These are phyloP conservation scores for Aldabrachelys gigantea DNA, from an alignment of 2,113 vertebrate species.

Conservation along the genomic window DNA sequence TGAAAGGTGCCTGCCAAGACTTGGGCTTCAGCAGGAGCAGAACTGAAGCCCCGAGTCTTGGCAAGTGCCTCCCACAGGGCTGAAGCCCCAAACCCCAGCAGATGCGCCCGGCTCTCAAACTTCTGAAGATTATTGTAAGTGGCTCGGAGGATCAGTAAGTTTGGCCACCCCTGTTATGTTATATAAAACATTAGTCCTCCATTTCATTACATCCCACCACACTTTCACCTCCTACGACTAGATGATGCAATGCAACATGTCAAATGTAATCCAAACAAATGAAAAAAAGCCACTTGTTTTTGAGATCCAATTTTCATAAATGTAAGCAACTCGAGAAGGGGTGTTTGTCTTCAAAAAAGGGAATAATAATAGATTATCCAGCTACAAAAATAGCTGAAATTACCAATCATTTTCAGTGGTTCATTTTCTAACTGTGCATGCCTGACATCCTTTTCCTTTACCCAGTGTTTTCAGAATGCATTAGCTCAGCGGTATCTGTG, in stretches of 20 bases:
- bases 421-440: constrained; percentile 29
- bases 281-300: background rate
- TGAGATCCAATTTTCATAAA: background rate
- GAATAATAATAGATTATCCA: background rate
- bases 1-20: no score
- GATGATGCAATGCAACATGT: background rate
- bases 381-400: background rate
- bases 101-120: no score
- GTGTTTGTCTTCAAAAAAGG: background rate
- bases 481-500: constrained; percentile 72
- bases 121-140: no score
- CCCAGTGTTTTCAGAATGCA: constrained; percentile 44
- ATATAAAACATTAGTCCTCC: background rate
- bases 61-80: no score
- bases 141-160: no score
- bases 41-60: no score
- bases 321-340: background rate
- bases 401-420: background rate
- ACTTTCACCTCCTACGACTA: background rate
- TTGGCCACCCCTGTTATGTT: background rate
- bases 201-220: background rate
- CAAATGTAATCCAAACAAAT: background rate
- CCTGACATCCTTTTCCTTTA: background rate
- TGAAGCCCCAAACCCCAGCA: no score
- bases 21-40: no score